A percentile compares a stretch with the other conserved stretches of the same genome.
Conservation (phyloP, 2,888 invertebrate genomes). For the Mesorhabditis belari region DNA sequence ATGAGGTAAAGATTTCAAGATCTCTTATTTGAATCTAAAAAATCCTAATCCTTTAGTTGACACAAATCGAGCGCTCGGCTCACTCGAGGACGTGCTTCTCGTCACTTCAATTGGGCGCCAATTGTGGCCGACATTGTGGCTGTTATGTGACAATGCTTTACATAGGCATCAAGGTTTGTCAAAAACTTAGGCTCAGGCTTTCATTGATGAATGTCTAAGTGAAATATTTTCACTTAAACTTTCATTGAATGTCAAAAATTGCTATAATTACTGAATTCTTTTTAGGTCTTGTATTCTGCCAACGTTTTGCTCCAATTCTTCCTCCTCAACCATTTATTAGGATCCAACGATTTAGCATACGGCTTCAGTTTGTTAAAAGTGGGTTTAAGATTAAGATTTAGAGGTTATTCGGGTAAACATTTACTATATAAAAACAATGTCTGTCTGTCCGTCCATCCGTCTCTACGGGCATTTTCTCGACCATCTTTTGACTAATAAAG, state of each 20-base stretch:
- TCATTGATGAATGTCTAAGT: not conserved
- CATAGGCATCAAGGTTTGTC: constrained; percentile 48
- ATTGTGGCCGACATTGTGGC: constrained; percentile 52
- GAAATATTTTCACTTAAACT: too few species aligned
- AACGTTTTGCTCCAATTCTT: constrained; percentile 52
- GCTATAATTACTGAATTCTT: not conserved
- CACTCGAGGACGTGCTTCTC: constrained; percentile 42
- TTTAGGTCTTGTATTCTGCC: constrained; percentile 47
- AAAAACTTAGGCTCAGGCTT: not conserved
- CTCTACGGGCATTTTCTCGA: too few species aligned
- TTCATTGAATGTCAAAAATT: not conserved
- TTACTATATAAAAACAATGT: too few species aligned
- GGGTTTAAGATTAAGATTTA: not conserved
- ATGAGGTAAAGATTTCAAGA: constrained; percentile 38
- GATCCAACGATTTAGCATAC: constrained; percentile 50
- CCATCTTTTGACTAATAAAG: too few species aligned
- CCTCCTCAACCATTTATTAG: constrained; percentile 49
- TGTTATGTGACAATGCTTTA: constrained; percentile 53
- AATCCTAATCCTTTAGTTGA: constrained; percentile 30
- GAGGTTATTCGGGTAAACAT: not conserved
- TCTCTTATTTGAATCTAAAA: not conserved
- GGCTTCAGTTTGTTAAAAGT: constrained; percentile 50
- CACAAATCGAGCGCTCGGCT: constrained; percentile 43
- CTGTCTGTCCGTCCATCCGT: too few species aligned
- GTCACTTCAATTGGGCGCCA: constrained; percentile 37